Conservation (phyloP, 35 echinoderm and acorn worm species). For the Apostichopus parvimensis region DNA sequence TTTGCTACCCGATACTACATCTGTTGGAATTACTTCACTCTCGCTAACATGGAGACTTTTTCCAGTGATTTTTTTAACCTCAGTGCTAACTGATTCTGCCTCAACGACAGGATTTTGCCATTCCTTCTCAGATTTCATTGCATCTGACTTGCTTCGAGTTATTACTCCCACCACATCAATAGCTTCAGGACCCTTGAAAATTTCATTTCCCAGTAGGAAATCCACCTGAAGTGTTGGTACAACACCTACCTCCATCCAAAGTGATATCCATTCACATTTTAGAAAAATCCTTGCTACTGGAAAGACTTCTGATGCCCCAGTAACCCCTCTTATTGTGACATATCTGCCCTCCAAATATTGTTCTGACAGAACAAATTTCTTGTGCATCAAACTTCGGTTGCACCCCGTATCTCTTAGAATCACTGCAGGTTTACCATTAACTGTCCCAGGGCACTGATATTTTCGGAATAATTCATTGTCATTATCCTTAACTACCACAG, state of each 20-base stretch:
- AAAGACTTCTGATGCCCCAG: neutral
- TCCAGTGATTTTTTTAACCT: neutral
- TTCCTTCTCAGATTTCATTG: neutral
- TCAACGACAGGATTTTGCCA: neutral
- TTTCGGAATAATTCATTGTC: neutral
- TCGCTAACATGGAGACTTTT: neutral
- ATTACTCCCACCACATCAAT: conserved; percentile 21
- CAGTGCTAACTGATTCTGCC: neutral
- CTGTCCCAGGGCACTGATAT: neutral
- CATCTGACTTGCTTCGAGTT: neutral
- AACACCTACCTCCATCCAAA: neutral
- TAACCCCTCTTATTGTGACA: neutral
- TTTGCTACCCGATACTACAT: neutral
- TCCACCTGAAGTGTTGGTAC: conserved; percentile 7
- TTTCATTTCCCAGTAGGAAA: conserved; percentile 7
- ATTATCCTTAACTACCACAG: neutral
- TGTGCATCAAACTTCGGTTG: neutral
- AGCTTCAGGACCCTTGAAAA: neutral
- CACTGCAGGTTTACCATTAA: neutral
- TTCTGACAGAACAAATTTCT: neutral
- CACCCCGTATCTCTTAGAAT: neutral
- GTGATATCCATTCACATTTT: conserved; percentile 3
- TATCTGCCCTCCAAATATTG: conserved; percentile 6
- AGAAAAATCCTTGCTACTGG: neutral
- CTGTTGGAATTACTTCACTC: neutral